A percentile compares a stretch with the other conserved stretches of the same genome.
Evolutionary conservation across 2,888 invertebrate genomes (phyloP).

Genomic region (Taphrorychus bicolor): DNA sequence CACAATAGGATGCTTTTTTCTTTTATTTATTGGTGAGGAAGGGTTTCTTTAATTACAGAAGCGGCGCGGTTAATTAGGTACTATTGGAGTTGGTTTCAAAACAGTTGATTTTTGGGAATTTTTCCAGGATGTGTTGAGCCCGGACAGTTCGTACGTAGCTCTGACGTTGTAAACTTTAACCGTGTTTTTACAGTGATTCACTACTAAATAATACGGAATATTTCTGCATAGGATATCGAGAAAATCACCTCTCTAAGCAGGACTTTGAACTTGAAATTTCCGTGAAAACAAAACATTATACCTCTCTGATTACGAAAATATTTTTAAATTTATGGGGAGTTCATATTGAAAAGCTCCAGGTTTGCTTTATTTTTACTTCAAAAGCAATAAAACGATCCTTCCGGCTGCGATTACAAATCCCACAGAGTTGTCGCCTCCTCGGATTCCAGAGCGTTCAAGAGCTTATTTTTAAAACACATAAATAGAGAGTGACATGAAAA

Average conservation of each 20-base stretch:
- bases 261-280: background rate
- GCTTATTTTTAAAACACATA: conserved; percentile 36
- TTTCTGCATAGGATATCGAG: too few species aligned
- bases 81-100: background rate
- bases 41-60: background rate
- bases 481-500: conserved; percentile 36
- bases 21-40: background rate
- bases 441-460: conserved; percentile 15
- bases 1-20: background rate
- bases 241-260: too few species aligned
- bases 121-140: background rate
- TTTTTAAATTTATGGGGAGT: background rate
- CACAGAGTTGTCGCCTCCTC: conserved; percentile 10
- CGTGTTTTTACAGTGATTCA: conserved; percentile 7
- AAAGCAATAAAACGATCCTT: conserved; percentile 7
- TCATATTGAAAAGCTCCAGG: background rate
- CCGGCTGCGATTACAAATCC: conserved; percentile 18
- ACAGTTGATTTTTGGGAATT: background rate
- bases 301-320: background rate
- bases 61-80: background rate
- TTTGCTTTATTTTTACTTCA: conserved; percentile 1
- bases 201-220: conserved; percentile 1
- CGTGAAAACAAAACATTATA: background rate
- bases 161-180: conserved; percentile 29
- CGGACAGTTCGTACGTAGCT: conserved; percentile 13